Percentiles rank a stretch among this genome's conserved stretches.
Conservation (phyloP, 2,888 invertebrate species). For the Sphaeridia pumilis region DNA sequence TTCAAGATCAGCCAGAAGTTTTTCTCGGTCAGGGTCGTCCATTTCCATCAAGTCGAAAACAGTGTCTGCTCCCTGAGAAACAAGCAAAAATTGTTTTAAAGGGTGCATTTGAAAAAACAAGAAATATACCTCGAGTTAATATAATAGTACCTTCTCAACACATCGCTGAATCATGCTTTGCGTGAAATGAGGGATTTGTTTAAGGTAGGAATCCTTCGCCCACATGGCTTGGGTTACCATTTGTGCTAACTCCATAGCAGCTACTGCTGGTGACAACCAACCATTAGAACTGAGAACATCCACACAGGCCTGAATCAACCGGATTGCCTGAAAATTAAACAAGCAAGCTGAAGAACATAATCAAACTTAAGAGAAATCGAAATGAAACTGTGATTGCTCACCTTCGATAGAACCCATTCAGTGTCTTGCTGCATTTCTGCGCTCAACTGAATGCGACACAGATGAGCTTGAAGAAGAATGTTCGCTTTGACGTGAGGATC, state of each 20-base stretch:
- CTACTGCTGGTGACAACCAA: conserved; percentile 95
- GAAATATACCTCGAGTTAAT: too few species aligned
- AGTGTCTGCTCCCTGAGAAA: conserved; percentile 59
- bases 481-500: conserved; percentile 97
- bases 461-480: conserved; percentile 85
- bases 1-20: conserved; percentile 59
- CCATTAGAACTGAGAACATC: conserved; percentile 88
- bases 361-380: background rate
- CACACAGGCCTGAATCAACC: conserved; percentile 85
- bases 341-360: conserved; percentile 12
- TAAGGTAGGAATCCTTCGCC: conserved; percentile 94
- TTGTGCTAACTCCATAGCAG: conserved; percentile 98
- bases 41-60: conserved; percentile 94
- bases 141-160: conserved; percentile 62
- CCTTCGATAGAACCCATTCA: conserved; percentile 71
- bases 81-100: conserved; percentile 8
- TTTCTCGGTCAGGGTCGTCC: conserved; percentile 73
- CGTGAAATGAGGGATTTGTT: conserved; percentile 92
- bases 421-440: conserved; percentile 96
- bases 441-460: conserved; percentile 84
- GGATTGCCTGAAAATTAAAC: conserved; percentile 50
- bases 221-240: conserved; percentile 99
- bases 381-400: conserved; percentile 30
- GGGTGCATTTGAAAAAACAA: background rate
- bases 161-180: conserved; percentile 79